These are phyloP conservation scores for Hylomyscus alleni DNA, from an alignment of 2,797 vertebrate species.

Conservation along the genomic window DNA sequence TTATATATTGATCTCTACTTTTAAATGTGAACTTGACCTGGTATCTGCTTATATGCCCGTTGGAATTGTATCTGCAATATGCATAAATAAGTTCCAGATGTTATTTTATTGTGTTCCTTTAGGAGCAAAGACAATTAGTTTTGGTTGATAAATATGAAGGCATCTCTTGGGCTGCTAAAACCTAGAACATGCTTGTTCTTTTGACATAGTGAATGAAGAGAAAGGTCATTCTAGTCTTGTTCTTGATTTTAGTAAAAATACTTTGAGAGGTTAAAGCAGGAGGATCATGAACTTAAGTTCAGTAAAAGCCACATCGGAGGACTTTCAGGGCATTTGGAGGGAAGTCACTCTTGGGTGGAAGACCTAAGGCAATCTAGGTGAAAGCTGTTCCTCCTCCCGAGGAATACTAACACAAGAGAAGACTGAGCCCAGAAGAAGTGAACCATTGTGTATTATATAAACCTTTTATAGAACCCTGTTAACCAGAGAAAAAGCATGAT, in stretches of 20 bases:
- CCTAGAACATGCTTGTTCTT: constrained; percentile 1
- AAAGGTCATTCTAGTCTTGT: background rate
- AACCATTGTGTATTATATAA: background rate
- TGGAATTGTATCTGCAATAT: background rate
- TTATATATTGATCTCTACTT: background rate
- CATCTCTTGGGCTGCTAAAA: background rate
- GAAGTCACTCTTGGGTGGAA: background rate
- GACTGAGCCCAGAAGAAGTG: background rate
- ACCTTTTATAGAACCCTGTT: background rate
- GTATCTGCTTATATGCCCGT: background rate
- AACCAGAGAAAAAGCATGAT: background rate
- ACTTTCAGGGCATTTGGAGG: background rate
- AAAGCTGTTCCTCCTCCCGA: background rate
- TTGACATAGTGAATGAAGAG: background rate
- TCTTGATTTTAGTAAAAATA: background rate
- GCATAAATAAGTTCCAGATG: background rate
- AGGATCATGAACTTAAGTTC: background rate
- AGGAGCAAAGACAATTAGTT: constrained; percentile 26
- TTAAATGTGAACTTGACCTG: constrained; percentile 39
- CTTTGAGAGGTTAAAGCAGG: background rate
- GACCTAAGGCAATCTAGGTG: background rate
- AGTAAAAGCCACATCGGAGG: background rate
- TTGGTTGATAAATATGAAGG: background rate
- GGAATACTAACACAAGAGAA: constrained; percentile 27
- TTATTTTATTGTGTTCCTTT: constrained; percentile 5